Evolutionary conservation across 2,797 vertebrate genomes (phyloP).

Genomic region (Danio jaintianensis): DNA sequence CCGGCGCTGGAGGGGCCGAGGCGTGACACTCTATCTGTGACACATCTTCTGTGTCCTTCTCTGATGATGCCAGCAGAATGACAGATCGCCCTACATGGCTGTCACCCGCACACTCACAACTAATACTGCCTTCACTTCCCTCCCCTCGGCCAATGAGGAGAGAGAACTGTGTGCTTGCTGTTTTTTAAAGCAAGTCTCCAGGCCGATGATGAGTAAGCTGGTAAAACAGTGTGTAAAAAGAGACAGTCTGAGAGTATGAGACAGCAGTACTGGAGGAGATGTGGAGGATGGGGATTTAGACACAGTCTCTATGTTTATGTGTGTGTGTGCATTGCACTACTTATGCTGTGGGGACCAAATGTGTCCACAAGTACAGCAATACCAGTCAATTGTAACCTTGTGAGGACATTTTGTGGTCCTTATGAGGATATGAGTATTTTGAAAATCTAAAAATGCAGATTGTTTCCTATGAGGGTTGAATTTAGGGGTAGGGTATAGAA

Average conservation of each 20-base stretch:
- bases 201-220: slow-evolving; percentile 49
- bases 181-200: slow-evolving; percentile 46
- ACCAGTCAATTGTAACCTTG: too few species aligned
- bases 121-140: slow-evolving; percentile 42
- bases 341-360: too few species aligned
- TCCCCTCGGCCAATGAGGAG: slow-evolving; percentile 52
- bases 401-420: too few species aligned
- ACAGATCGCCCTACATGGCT: slow-evolving; percentile 77
- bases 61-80: slow-evolving; percentile 76
- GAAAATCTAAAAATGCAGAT: too few species aligned
- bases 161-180: slow-evolving; percentile 32
- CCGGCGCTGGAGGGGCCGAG: slow-evolving; percentile 64
- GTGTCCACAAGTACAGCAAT: too few species aligned
- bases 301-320: background rate
- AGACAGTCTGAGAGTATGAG: slow-evolving; percentile 18
- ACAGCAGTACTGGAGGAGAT: slow-evolving; percentile 24
- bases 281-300: slow-evolving; percentile 26
- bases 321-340: too few species aligned
- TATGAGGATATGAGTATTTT: too few species aligned
- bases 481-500: too few species aligned
- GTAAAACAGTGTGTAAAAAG: slow-evolving; percentile 28
- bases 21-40: slow-evolving; percentile 81
- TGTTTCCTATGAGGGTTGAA: too few species aligned
- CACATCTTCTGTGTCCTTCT: slow-evolving; percentile 79
- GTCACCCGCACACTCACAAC: slow-evolving; percentile 70